Base-by-base conservation (phyloP, 2,888 invertebrate genomes). In the Ypsolopha sequella region DNA sequence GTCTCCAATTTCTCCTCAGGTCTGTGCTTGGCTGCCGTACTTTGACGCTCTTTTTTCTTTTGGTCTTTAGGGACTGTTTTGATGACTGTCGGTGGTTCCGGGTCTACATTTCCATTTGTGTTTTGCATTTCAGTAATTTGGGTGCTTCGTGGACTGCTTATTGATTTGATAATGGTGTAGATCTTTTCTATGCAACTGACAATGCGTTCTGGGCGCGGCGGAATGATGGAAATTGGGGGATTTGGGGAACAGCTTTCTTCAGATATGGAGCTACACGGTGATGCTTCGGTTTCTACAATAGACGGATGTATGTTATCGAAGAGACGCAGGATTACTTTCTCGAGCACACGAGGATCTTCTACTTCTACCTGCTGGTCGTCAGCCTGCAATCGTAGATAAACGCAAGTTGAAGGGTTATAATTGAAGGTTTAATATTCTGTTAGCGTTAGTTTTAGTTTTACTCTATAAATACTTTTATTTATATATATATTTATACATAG, bases 241-340 rank as follows among this genome's bases (percentile, higher is more conserved):
- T 57, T 24, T 0, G 58, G 53, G 6, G 24, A 36, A 6, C 52
- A 46, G 41, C 53, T 33, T 47, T 54, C 13, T 36, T 56, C 34
- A n/a, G 61, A 52, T 0, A 55, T 51, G 6, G 50, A 14, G 6
- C 51, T 46, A 11, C 14, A 8, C 0, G 24, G 24, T 4, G 24
- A 24, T 24, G 49, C 45, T 6, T 35, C 38, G 11, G 56, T 60
- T 0, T 61, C 57, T 0, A 63, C 47, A 3, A 58, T 50, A 0
- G 72, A 66, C 0, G 74, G 68, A 0, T 81, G 81, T n/a, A 84
- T 56, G 49, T 79, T 68, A 0, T 72, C 77, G 1, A 84, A 78
- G 14, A 95, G 74, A 59, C 91, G 89, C 10, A 91, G 81, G 48
- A 95, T 91, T 0, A 91, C 93, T 60, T 89, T 88, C 61, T 93